Conservation (phyloP, 2,888 invertebrate species). For the Drosophila demipolita region DNA sequence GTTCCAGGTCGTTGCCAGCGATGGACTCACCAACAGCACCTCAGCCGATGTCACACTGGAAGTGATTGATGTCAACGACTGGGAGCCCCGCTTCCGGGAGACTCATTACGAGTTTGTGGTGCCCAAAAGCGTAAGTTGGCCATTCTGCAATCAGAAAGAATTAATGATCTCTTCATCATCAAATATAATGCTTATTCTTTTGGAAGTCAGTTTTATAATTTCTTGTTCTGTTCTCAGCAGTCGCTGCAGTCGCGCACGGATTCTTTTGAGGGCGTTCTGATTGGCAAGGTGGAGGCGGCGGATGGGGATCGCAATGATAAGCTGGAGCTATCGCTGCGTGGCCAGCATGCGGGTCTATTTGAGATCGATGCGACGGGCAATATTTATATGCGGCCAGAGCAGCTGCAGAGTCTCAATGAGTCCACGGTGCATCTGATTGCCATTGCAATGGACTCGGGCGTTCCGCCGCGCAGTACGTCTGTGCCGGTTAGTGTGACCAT, state of each 20-base stretch:
- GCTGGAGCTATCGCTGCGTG: constrained; percentile 90
- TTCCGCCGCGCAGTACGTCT: constrained; percentile 91
- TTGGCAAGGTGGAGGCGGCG: constrained; percentile 92
- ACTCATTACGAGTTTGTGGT: constrained; percentile 93
- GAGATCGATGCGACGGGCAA: constrained; percentile 85
- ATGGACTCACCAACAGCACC: constrained; percentile 91
- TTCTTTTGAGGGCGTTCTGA: constrained; percentile 84
- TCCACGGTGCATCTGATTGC: constrained; percentile 91
- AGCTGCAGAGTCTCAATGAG: constrained; percentile 85
- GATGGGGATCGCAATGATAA: constrained; percentile 93
- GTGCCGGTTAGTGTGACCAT: constrained; percentile 90
- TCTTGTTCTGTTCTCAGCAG: constrained; percentile 69
- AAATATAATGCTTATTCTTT: not conserved
- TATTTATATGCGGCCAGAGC: constrained; percentile 87
- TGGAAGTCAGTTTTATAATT: not conserved
- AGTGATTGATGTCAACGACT: constrained; percentile 95
- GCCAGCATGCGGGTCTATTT: constrained; percentile 87
- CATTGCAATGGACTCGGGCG: constrained; percentile 93
- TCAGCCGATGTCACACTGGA: constrained; percentile 91
- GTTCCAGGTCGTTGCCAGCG: constrained; percentile 93
- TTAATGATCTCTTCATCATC: no score
- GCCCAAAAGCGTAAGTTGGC: constrained; percentile 82
- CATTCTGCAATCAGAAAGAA: not conserved
- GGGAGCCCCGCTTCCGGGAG: constrained; percentile 96
- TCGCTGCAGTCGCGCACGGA: constrained; percentile 77